These are phyloP conservation scores for Hermaeophaga mercurialis DNA, from an alignment of 2,888 invertebrate genomes.

Conservation along the genomic window DNA sequence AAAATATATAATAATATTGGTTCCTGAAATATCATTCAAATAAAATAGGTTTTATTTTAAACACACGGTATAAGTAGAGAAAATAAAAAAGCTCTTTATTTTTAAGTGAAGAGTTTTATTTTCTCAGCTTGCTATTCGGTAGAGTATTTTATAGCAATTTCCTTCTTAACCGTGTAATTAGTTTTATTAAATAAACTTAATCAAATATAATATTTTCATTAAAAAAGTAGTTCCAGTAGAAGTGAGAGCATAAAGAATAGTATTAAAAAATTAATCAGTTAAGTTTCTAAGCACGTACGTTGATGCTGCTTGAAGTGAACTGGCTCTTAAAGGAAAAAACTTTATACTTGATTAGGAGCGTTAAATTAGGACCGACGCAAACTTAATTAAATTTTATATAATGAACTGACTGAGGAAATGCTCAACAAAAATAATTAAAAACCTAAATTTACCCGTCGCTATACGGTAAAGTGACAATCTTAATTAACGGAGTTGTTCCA, in stretches of 20 bases:
- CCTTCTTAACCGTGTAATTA: too few relatives aligned
- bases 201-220: neutral
- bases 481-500: conserved; percentile 59
- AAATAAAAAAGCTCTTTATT: too few relatives aligned
- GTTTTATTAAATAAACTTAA: neutral
- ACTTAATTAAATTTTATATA: conserved; percentile 62
- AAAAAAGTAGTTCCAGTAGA: conserved; percentile 29
- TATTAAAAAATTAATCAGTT: conserved; percentile 56
- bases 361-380: conserved; percentile 60
- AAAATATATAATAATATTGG: too few relatives aligned
- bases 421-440: conserved; percentile 62
- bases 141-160: too few relatives aligned
- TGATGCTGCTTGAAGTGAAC: conserved; percentile 56
- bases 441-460: conserved; percentile 58
- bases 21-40: too few relatives aligned
- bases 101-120: too few relatives aligned
- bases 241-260: conserved; percentile 46
- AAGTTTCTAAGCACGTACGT: conserved; percentile 56
- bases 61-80: too few relatives aligned
- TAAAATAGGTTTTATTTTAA: too few relatives aligned
- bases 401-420: conserved; percentile 61
- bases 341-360: conserved; percentile 62
- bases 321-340: conserved; percentile 55
- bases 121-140: too few relatives aligned
- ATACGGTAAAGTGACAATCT: conserved; percentile 60